A percentile compares a stretch with the other conserved stretches of the same genome.
Conservation (phyloP, 1,140 invertebrate genomes). For the Leptinotarsa defecta region DNA sequence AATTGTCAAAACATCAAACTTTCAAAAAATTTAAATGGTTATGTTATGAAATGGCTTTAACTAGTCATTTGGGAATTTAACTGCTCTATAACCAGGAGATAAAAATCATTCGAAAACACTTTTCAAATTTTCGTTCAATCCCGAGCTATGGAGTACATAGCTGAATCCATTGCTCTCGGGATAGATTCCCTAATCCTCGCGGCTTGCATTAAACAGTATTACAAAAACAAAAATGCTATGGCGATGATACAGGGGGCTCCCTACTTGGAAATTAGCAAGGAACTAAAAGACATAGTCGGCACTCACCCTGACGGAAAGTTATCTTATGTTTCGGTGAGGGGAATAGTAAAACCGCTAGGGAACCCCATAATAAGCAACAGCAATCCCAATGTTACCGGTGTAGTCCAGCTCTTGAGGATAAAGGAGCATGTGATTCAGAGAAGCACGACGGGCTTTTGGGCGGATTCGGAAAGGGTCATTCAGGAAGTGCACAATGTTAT, state of each 20-base stretch:
- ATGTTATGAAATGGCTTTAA: too few species aligned
- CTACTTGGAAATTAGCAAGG: constrained; percentile 66
- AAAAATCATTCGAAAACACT: too few species aligned
- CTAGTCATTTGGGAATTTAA: too few species aligned
- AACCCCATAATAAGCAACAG: constrained; percentile 72
- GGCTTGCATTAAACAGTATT: constrained; percentile 71
- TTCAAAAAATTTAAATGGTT: too few species aligned
- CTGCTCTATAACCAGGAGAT: too few species aligned
- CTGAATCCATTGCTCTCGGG: constrained; percentile 71
- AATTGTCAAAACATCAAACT: too few species aligned
- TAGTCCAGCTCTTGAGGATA: constrained; percentile 71
- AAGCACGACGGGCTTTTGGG: constrained; percentile 78
- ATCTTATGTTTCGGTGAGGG: constrained; percentile 72
- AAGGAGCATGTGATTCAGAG: constrained; percentile 78
- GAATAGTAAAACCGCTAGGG: constrained; percentile 72
- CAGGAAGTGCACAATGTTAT: constrained; percentile 74
- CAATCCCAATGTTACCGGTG: constrained; percentile 70
- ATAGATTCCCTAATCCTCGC: constrained; percentile 73
- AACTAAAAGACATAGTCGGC: constrained; percentile 64
- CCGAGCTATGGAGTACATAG: constrained; percentile 60
- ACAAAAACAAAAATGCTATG: constrained; percentile 70
- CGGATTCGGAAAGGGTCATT: constrained; percentile 73
- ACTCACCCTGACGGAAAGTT: constrained; percentile 66
- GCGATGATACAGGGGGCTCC: constrained; percentile 71
- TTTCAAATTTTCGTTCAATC: too few species aligned